phyloP scores from a whole-genome alignment of 2,113 vertebrate species.

The Stomatorhinus ivindoensis region DNA sequence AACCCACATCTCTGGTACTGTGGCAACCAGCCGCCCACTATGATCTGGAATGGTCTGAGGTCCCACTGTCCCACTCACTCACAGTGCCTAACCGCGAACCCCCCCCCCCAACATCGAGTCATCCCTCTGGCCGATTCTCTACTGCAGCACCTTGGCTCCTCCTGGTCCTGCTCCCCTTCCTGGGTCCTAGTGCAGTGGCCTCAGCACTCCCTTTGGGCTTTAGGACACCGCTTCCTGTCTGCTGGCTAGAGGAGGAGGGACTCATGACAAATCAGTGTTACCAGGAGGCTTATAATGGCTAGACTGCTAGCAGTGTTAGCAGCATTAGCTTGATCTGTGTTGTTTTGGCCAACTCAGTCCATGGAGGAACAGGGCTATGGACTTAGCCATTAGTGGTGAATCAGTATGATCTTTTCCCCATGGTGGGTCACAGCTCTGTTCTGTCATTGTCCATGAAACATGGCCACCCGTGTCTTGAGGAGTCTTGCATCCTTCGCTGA shows the following conservation, averaged over 20 bases:
- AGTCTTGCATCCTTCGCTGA: not conserved
- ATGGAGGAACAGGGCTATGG: not conserved
- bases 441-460: not conserved
- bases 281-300: not conserved
- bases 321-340: not conserved
- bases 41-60: not conserved
- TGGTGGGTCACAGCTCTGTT: not conserved
- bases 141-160: not conserved
- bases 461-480: not conserved
- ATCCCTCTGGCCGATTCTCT: not conserved
- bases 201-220: not conserved
- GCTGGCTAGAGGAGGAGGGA: not conserved
- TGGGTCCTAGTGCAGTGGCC: not conserved
- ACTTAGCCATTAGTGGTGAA: not conserved
- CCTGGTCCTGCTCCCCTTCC: not conserved
- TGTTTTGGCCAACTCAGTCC: not conserved
- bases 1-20: not conserved
- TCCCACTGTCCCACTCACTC: conserved; percentile 8
- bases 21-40: not conserved
- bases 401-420: not conserved
- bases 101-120: not conserved
- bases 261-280: not conserved
- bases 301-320: not conserved
- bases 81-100: conserved; percentile 42
- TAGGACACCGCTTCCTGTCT: not conserved